Percentiles rank a stretch among this genome's conserved stretches.
Conservation (phyloP, 2,113 vertebrate species). For the Manacus vitellinus region DNA sequence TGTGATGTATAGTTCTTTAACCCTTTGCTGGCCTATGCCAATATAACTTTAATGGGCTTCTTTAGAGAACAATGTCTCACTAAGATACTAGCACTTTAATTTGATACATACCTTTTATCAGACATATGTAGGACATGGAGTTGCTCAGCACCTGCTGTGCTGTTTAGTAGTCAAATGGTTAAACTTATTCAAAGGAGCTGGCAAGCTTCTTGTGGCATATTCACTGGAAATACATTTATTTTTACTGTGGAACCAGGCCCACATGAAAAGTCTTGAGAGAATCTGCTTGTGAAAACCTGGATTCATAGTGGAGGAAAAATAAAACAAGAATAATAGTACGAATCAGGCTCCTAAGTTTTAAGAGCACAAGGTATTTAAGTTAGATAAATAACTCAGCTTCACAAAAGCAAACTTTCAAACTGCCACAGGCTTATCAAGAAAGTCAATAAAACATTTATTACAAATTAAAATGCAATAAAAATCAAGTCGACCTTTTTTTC, state of each 20-base stretch:
- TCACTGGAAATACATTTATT: conserved; percentile 40
- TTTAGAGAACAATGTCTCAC: not conserved
- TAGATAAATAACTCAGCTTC: conserved; percentile 18
- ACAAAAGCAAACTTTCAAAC: conserved; percentile 33
- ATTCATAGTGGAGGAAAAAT: not conserved
- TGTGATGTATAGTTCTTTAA: not conserved
- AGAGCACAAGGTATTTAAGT: not conserved
- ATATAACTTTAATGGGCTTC: not conserved
- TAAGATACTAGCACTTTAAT: not conserved
- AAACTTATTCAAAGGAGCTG: not conserved
- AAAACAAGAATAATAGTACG: conserved; percentile 15
- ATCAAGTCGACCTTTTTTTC: not conserved
- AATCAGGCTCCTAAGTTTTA: conserved; percentile 2
- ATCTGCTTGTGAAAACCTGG: conserved; percentile 25
- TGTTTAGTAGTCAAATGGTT: not conserved
- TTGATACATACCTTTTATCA: not conserved
- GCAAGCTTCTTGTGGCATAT: not conserved
- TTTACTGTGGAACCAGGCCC: conserved; percentile 20
- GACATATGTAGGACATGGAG: not conserved
- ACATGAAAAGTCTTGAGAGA: conserved; percentile 17
- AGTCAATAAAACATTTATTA: conserved; percentile 30
- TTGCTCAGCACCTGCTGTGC: not conserved
- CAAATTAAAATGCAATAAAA: conserved; percentile 60
- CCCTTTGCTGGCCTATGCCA: not conserved
- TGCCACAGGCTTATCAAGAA: conserved; percentile 21